These are phyloP conservation scores for Notarius lentiginosus DNA, from an alignment of 2,113 vertebrate species.

Conservation along the genomic window DNA sequence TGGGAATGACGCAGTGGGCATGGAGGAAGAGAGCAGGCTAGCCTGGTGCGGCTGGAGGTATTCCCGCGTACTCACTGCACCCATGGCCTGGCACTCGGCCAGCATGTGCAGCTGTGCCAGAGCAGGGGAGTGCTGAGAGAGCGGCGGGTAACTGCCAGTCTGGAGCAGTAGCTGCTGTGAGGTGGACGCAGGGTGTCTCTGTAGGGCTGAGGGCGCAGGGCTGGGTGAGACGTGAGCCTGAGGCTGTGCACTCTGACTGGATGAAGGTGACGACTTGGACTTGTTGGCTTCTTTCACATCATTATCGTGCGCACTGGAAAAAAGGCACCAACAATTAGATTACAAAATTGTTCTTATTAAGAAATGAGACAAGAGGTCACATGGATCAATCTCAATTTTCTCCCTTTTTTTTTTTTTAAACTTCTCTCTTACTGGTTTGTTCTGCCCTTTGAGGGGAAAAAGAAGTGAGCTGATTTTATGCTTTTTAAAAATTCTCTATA, in stretches of 20 bases:
- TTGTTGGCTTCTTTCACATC: slow-evolving; percentile 82
- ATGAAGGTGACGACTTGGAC: slow-evolving; percentile 75
- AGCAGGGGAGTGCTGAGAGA: slow-evolving; percentile 69
- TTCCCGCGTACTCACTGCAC: slow-evolving; percentile 78
- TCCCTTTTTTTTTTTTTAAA: not conserved
- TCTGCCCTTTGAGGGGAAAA: not conserved
- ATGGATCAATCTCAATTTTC: not conserved
- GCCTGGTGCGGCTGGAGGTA: slow-evolving; percentile 77
- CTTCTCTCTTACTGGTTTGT: not conserved
- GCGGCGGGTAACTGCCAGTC: slow-evolving; percentile 69
- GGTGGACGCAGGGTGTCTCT: slow-evolving; percentile 56
- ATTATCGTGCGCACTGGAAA: slow-evolving; percentile 78
- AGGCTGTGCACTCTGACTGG: slow-evolving; percentile 62
- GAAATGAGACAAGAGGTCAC: not conserved
- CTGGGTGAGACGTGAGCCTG: slow-evolving; percentile 63
- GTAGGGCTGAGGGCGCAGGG: slow-evolving; percentile 33
- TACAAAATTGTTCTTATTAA: not conserved
- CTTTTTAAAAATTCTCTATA: not conserved
- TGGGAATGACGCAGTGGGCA: slow-evolving; percentile 57
- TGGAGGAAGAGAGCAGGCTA: slow-evolving; percentile 62
- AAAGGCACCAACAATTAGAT: not conserved
- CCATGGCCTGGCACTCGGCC: slow-evolving; percentile 78
- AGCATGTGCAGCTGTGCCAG: slow-evolving; percentile 77
- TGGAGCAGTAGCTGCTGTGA: slow-evolving; percentile 82
- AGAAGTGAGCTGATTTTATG: not conserved